A percentile compares a stretch with the other conserved stretches of the same genome.
Conservation (phyloP, 2,797 vertebrate species). For the Eurystomus glaucurus region DNA sequence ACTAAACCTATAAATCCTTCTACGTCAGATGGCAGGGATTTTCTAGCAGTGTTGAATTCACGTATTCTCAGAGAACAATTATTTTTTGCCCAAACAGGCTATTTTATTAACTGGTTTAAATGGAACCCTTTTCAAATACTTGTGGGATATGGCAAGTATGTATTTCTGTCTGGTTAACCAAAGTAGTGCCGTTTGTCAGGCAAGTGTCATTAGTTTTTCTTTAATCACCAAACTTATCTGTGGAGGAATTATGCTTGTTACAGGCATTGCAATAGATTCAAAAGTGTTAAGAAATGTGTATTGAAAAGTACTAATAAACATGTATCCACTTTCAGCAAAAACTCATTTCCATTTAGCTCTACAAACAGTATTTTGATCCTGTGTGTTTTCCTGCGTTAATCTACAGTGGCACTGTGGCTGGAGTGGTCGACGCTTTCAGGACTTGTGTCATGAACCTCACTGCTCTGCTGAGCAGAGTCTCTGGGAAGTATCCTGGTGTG, state of each 20-base stretch:
- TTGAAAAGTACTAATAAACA: neutral
- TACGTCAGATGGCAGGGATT: slow-evolving; percentile 91
- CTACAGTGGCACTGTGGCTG: neutral
- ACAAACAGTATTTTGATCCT: neutral
- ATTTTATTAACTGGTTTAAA: slow-evolving; percentile 77
- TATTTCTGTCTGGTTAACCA: neutral
- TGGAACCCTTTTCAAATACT: neutral
- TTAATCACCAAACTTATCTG: neutral
- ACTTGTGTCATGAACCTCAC: neutral
- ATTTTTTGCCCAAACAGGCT: slow-evolving; percentile 65
- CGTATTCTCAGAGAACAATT: slow-evolving; percentile 69
- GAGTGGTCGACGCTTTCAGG: rapidly evolving
- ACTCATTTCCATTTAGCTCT: neutral
- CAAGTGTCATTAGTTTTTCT: neutral
- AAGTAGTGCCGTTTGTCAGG: neutral
- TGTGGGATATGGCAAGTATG: neutral
- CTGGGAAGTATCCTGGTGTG: neutral
- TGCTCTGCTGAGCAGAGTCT: neutral
- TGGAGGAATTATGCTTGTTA: neutral
- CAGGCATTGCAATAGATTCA: neutral
- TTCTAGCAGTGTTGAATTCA: slow-evolving; percentile 82
- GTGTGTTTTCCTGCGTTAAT: neutral
- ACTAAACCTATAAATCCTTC: slow-evolving; percentile 91
- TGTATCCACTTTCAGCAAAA: neutral
- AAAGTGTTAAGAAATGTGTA: neutral